Percentiles rank a stretch among this genome's conserved stretches.
Conservation (phyloP, 2,888 invertebrate species). For the Meiosimyza decipiens region DNA sequence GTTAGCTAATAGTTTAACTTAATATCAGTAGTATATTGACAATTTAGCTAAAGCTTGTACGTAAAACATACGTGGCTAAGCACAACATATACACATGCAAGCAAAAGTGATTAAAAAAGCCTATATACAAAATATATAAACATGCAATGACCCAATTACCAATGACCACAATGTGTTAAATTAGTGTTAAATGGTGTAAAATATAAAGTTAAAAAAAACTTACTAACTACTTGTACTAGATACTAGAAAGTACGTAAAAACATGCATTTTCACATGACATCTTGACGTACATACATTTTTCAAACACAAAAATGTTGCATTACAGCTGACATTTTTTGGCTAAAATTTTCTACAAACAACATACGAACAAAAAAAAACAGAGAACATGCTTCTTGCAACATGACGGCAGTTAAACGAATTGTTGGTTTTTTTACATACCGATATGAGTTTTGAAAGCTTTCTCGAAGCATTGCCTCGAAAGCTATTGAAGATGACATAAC, state of each 20-base stretch:
- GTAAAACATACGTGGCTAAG: conserved; percentile 17
- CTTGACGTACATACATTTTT: conserved; percentile 40
- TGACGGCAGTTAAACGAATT: conserved; percentile 7
- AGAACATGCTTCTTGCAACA: conserved; percentile 19
- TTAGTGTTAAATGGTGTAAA: no score
- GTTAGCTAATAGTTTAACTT: conserved; percentile 1
- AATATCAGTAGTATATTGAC: conserved; percentile 8
- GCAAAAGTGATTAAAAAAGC: conserved; percentile 42
- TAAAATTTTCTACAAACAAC: no score
- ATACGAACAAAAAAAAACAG: neutral
- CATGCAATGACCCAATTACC: no score
- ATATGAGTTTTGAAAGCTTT: neutral
- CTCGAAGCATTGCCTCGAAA: conserved; percentile 6
- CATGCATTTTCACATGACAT: conserved; percentile 40
- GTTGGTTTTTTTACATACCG: conserved; percentile 5
- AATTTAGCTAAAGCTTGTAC: conserved; percentile 15
- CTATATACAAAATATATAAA: neutral
- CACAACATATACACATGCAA: conserved; percentile 59
- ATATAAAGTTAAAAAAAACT: no score
- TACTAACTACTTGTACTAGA: no score
- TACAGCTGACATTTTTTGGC: neutral
- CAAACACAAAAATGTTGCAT: conserved; percentile 38
- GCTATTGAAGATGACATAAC: conserved; percentile 4
- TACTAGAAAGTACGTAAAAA: neutral
- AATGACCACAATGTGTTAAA: no score